These are phyloP conservation scores for Zaprionus gabonicus DNA, from an alignment of 1,140 invertebrate species.

Conservation along the genomic window DNA sequence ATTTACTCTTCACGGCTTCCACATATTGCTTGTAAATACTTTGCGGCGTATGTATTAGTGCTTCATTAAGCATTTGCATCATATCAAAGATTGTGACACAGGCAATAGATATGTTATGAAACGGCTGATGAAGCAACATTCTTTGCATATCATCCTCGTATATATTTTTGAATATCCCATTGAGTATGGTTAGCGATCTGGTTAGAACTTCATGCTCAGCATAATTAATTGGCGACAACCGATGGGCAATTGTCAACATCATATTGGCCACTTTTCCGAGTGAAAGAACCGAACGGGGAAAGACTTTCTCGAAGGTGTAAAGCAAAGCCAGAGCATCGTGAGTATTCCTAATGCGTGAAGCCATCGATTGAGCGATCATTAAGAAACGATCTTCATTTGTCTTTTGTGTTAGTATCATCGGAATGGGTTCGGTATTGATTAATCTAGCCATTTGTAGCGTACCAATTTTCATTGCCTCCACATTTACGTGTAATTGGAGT, in stretches of 20 bases:
- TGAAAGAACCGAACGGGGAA: background rate
- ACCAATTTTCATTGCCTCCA: slow-evolving; percentile 13
- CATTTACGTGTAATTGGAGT: slow-evolving; percentile 12
- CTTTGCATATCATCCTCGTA: background rate
- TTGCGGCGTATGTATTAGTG: slow-evolving; percentile 17
- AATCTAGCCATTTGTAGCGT: background rate
- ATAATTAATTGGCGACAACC: slow-evolving; percentile 7
- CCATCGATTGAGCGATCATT: slow-evolving; percentile 20
- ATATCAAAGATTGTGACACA: slow-evolving; percentile 28
- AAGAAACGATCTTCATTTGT: background rate
- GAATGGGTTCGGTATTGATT: background rate
- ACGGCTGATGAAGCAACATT: slow-evolving; percentile 15
- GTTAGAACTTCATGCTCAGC: slow-evolving; percentile 4
- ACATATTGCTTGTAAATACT: slow-evolving; percentile 21
- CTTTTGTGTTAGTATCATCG: background rate
- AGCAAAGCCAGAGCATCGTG: slow-evolving; percentile 9
- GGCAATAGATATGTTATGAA: background rate
- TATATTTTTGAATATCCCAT: slow-evolving; percentile 26
- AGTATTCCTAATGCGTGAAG: background rate
- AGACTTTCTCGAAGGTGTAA: background rate
- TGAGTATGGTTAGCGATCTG: background rate
- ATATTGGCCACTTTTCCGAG: slow-evolving; percentile 52
- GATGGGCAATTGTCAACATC: slow-evolving; percentile 33
- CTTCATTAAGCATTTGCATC: slow-evolving; percentile 19
- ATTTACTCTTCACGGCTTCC: background rate